Evolutionary conservation across 2,797 vertebrate genomes (phyloP).

Genomic region (Sarcoramphus papa): DNA sequence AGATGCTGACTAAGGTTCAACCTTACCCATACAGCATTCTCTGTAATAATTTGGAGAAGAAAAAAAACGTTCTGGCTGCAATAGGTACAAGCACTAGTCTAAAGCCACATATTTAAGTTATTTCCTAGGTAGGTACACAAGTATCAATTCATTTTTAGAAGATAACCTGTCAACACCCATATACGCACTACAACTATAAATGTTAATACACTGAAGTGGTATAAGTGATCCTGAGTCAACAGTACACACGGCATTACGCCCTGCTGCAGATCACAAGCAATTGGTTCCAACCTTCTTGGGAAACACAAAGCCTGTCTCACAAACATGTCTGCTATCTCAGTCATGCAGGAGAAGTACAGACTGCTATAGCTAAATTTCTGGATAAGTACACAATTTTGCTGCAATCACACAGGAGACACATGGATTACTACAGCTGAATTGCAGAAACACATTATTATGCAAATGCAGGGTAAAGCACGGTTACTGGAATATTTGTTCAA

Average conservation of each 20-base stretch:
- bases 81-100: not conserved
- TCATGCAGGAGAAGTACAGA: not conserved
- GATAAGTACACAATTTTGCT: not conserved
- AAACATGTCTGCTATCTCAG: not conserved
- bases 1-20: not conserved
- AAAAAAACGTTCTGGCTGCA: not conserved
- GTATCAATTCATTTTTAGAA: not conserved
- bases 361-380: not conserved
- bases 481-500: not conserved
- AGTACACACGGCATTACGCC: not conserved
- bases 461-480: not conserved
- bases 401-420: not conserved
- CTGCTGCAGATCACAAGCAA: not conserved
- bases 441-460: not conserved
- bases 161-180: not conserved
- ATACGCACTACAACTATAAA: not conserved
- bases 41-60: not conserved
- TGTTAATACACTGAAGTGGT: not conserved
- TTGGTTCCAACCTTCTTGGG: not conserved
- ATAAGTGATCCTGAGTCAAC: not conserved
- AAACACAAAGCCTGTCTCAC: not conserved
- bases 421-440: not conserved
- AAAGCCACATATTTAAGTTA: not conserved
- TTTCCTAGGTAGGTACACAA: not conserved
- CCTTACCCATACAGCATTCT: not conserved